Conservation (phyloP, 2,113 vertebrate genomes). For the Ptyas mucosa region DNA sequence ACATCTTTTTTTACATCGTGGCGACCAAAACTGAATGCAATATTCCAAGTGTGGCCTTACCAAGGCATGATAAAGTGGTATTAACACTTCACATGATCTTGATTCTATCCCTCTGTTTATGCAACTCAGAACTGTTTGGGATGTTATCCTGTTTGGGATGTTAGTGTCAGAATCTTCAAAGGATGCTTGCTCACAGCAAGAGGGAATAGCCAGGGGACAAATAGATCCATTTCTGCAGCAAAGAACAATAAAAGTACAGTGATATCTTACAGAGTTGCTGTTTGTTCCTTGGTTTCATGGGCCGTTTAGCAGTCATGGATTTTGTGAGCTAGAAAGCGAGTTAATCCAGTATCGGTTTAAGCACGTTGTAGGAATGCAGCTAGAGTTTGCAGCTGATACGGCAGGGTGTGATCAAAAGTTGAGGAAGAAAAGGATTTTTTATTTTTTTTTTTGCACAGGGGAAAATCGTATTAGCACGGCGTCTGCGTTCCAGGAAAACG, state of each 20-base stretch:
- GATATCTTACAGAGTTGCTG: background rate
- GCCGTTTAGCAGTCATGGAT: background rate
- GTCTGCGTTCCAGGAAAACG: background rate
- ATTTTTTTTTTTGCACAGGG: background rate
- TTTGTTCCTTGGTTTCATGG: background rate
- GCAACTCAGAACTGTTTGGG: no score
- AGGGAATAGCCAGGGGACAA: background rate
- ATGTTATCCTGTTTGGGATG: background rate
- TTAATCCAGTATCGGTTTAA: background rate
- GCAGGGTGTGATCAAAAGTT: background rate
- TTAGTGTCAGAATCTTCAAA: background rate
- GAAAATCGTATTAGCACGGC: background rate
- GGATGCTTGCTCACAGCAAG: background rate
- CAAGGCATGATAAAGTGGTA: no score
- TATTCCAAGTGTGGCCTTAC: no score
- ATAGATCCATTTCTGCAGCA: background rate
- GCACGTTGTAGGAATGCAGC: background rate
- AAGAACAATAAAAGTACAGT: background rate
- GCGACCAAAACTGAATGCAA: no score
- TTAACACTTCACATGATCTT: no score
- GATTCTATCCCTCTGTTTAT: no score
- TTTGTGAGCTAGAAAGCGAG: background rate
- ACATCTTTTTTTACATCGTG: no score
- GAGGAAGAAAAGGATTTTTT: background rate
- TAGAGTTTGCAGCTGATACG: background rate